Evolutionary conservation across 2,113 vertebrate genomes (phyloP), one percentile per base, ranked within the genome.

Genomic region (Atractosteus spatula): DNA sequence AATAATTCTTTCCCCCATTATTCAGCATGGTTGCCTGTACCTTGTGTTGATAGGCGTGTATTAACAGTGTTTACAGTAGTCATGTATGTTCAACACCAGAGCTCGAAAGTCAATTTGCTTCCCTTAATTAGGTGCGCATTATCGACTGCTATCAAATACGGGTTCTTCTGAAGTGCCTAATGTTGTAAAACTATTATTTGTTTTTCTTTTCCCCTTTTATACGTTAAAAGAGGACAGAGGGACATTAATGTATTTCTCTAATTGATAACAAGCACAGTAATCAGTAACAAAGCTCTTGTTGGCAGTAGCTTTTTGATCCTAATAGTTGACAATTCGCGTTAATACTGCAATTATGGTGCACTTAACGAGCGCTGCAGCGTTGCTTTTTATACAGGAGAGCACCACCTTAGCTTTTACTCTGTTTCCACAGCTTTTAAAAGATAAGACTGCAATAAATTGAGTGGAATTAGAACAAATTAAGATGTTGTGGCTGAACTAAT

Each of bases 121-220:
- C 89, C 83, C 80, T 68, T 89, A 93, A 94, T 94, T 94, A 94
- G 85, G 86, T 75, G 81, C 82, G 84, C 86, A 86, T 91, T 91
- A 92, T 89, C 85, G 85, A 86, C 89, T 81, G 79, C 84, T 86
- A 85, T 83, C 87, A 85, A 89, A 82, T 83, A 71, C 64, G 72
- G 86, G 85, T 79, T 85, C 86, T 89, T 79, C 84, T 93, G 75
- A 81, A 92, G 92, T 87, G 83, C 78, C 83, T 83, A 73, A 82
- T 80, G 73, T 83, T 79, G 73, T 92, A 89, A 91, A 91, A 81
- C 80, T 82, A 81, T 79, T 88, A 91, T 92, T 93, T 92, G 88
- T 90, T 90, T 86, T 83, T 79, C 82, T 76, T 69, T 78, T 84
- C 87, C 83, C 83, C 79, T 74, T 81, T 85, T 77, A 75, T 79